phyloP scores from a whole-genome alignment of 2,888 invertebrate species.

The Julus scanicus region DNA sequence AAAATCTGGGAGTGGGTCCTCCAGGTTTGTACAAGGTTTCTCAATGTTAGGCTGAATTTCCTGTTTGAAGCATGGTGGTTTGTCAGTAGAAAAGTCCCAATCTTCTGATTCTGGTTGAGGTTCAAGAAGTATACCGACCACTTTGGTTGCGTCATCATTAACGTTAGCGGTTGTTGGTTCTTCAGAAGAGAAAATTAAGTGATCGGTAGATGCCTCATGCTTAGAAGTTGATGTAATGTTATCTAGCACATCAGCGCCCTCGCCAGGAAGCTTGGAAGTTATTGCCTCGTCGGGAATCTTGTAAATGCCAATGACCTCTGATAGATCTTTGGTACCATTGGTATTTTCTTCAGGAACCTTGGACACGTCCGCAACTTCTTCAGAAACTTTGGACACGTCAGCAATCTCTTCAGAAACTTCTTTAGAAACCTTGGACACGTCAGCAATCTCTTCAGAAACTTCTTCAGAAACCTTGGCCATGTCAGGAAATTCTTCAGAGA shows the following conservation, averaged over 20 bases:
- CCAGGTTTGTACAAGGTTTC: not conserved
- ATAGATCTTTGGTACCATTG: not conserved
- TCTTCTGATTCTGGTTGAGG: not conserved
- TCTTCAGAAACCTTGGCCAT: too few relatives aligned
- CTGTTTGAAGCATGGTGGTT: not conserved
- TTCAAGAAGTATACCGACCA: not conserved
- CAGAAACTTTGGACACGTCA: constrained; percentile 54
- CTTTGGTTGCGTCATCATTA: not conserved
- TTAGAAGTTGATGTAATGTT: not conserved
- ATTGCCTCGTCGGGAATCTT: not conserved
- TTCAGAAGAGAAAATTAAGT: not conserved
- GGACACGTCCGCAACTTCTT: constrained; percentile 56
- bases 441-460: not conserved
- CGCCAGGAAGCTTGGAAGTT: not conserved
- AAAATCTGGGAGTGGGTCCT: not conserved
- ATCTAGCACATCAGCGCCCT: not conserved
- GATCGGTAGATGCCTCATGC: not conserved
- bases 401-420: constrained; percentile 50
- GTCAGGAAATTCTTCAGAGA: not conserved
- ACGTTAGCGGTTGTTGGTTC: not conserved
- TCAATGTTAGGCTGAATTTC: not conserved
- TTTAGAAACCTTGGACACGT: not conserved
- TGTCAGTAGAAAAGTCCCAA: not conserved
- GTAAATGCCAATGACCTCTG: not conserved
- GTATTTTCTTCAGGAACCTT: constrained; percentile 48